phyloP scores from a whole-genome alignment of 2,797 vertebrate species.

The Tapera naevia region DNA sequence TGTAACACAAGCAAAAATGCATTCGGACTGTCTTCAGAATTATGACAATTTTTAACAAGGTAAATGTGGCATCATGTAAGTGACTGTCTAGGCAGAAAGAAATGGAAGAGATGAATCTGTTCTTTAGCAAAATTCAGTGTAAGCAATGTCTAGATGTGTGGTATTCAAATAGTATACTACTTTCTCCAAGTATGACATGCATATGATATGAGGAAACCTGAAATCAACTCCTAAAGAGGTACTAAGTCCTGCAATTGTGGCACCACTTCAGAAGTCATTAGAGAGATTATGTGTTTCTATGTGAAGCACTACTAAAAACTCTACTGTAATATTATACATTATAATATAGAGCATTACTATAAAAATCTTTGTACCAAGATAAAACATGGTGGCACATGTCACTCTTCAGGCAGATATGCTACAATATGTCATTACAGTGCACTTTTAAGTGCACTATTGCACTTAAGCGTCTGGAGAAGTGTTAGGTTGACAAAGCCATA shows the following conservation, averaged over 20 bases:
- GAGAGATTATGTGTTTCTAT: not conserved
- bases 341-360: not conserved
- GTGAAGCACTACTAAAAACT: not conserved
- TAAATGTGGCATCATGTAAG: not conserved
- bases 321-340: not conserved
- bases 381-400: not conserved
- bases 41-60: not conserved
- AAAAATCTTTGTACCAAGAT: not conserved
- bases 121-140: not conserved
- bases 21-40: not conserved
- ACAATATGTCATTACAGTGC: not conserved
- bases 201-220: fast-evolving
- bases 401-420: not conserved
- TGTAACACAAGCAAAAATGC: not conserved
- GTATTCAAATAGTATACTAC: not conserved
- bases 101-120: not conserved
- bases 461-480: not conserved
- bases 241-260: not conserved
- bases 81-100: not conserved
- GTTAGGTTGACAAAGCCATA: not conserved
- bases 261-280: not conserved
- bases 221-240: not conserved
- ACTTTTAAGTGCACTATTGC: not conserved
- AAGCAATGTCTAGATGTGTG: not conserved
- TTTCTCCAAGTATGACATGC: not conserved